Percentiles rank a stretch among this genome's conserved stretches.
Conservation (phyloP, 2,113 vertebrate species). For the Eupsittula cactorum region DNA sequence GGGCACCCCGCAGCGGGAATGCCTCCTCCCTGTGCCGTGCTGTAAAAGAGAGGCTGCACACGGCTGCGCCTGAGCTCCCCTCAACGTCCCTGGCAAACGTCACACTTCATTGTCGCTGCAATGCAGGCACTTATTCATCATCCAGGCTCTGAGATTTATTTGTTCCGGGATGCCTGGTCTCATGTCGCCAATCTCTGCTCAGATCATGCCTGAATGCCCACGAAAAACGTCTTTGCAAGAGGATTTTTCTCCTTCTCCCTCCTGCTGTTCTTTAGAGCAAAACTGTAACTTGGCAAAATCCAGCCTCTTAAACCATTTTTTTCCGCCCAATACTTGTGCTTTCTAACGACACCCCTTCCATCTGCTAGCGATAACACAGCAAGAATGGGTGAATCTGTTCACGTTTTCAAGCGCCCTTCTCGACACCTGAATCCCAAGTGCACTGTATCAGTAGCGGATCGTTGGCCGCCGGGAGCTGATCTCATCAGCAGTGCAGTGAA, state of each 20-base stretch:
- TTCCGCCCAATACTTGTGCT: background rate
- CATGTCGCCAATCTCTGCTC: background rate
- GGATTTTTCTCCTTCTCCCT: background rate
- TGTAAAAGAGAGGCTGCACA: background rate
- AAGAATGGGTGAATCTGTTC: background rate
- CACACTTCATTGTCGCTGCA: background rate
- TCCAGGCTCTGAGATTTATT: background rate
- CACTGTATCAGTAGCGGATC: background rate
- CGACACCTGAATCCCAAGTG: fast-evolving
- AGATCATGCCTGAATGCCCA: background rate
- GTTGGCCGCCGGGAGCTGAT: background rate
- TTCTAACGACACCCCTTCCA: background rate
- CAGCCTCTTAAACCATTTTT: background rate
- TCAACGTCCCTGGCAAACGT: background rate
- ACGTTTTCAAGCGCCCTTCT: background rate
- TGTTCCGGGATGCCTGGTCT: background rate
- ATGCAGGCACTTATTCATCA: constrained; percentile 16
- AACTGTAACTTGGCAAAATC: background rate
- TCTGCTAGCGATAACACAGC: background rate
- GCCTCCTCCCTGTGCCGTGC: fast-evolving
- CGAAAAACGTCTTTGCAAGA: constrained; percentile 6
- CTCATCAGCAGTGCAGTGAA: background rate
- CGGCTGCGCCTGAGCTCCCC: background rate
- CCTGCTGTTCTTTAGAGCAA: background rate
- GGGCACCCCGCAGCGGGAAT: background rate